A percentile compares a stretch with the other conserved stretches of the same genome.
Conservation (phyloP, 2,797 vertebrate genomes). For the Thunnus albacares region DNA sequence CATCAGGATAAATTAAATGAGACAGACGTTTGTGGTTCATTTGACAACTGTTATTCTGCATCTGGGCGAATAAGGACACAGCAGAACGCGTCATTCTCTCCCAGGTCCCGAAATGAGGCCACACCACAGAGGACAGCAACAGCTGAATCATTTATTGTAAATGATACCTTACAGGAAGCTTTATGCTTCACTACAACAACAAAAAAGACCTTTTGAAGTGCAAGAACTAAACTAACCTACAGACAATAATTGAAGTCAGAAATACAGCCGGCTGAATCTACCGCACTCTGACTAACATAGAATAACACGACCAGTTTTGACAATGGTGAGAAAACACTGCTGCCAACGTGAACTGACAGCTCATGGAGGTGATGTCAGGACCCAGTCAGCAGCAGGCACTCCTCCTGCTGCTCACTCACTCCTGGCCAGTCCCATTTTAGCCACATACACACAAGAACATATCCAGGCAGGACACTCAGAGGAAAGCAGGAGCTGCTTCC, state of each 20-base stretch:
- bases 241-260: too few species aligned
- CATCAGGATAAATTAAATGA: neutral
- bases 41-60: neutral
- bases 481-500: neutral
- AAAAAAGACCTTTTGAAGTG: neutral
- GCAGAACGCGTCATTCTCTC: neutral
- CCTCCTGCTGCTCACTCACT: neutral
- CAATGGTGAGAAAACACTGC: neutral
- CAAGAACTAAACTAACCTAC: neutral
- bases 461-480: constrained; percentile 2
- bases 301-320: neutral
- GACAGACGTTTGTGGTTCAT: neutral
- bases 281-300: neutral
- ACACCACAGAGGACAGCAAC: neutral
- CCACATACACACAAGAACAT: neutral
- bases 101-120: neutral
- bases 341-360: neutral
- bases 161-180: neutral
- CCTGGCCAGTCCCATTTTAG: neutral
- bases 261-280: neutral
- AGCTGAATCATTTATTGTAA: neutral
- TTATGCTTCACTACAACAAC: neutral
- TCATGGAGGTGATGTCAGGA: neutral
- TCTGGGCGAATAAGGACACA: neutral
- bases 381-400: neutral